These are phyloP conservation scores for Agrotis segetum DNA, from an alignment of 2,888 invertebrate species.

Conservation along the genomic window DNA sequence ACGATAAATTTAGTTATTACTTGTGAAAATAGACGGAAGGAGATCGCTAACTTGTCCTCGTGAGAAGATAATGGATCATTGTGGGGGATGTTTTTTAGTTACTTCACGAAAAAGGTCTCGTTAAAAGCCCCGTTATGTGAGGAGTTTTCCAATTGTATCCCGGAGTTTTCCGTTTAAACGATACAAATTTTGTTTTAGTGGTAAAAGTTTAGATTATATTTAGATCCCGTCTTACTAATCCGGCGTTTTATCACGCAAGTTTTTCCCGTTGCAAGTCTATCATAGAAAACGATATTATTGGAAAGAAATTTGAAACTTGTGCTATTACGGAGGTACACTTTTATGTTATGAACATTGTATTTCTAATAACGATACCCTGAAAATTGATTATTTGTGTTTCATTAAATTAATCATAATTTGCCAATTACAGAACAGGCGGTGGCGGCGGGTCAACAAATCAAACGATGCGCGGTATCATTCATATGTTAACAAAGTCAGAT, in stretches of 20 bases:
- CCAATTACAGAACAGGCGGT: slow-evolving; percentile 24
- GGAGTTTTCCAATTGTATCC: slow-evolving; percentile 86
- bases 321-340: background rate
- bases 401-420: slow-evolving; percentile 53
- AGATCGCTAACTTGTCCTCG: slow-evolving; percentile 91
- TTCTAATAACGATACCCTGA: background rate
- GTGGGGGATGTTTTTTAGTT: slow-evolving; percentile 88
- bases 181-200: slow-evolving; percentile 77
- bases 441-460: slow-evolving; percentile 51
- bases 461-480: slow-evolving; percentile 53
- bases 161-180: slow-evolving; percentile 79
- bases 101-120: slow-evolving; percentile 87
- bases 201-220: slow-evolving; percentile 78
- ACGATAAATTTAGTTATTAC: slow-evolving; percentile 91
- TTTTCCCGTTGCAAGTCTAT: slow-evolving; percentile 40
- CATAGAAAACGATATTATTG: slow-evolving; percentile 29
- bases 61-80: slow-evolving; percentile 90
- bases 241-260: slow-evolving; percentile 54
- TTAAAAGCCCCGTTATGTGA: slow-evolving; percentile 89
- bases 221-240: slow-evolving; percentile 64
- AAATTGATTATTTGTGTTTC: slow-evolving; percentile 1
- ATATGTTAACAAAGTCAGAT: slow-evolving; percentile 59
- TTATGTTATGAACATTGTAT: background rate
- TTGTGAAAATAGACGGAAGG: slow-evolving; percentile 91
- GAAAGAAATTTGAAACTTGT: slow-evolving; percentile 27